Conservation (phyloP, 2,888 invertebrate species). For the Drosophila imparisetae region DNA sequence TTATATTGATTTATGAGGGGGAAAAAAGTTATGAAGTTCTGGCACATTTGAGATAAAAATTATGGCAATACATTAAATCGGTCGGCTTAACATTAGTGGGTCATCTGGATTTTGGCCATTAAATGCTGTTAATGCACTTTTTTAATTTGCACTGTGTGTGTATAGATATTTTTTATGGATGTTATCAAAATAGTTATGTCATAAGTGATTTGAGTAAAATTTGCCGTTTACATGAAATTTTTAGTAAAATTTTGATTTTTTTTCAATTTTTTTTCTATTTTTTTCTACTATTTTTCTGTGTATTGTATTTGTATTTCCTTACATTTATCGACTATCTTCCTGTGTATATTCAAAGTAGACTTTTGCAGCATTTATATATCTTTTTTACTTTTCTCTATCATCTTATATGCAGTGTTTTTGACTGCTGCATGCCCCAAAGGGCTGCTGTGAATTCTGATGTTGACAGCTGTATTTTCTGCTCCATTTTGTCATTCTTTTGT, state of each 20-base stretch:
- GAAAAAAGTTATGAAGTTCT: not conserved
- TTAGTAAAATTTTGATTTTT: not conserved
- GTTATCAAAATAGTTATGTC: not conserved
- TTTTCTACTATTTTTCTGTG: not conserved
- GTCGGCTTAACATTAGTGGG: not conserved
- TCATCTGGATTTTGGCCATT: not conserved
- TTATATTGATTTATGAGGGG: not conserved
- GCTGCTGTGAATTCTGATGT: conserved; percentile 57
- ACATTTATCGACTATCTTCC: not conserved
- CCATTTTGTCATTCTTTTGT: conserved; percentile 47
- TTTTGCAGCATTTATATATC: not conserved
- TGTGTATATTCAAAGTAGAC: not conserved
- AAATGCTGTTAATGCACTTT: not conserved
- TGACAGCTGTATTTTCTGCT: conserved; percentile 66
- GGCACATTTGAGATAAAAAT: not conserved
- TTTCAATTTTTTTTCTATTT: not conserved
- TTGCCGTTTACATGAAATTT: not conserved
- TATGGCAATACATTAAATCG: not conserved
- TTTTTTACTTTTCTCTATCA: not conserved
- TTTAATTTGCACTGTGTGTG: not conserved
- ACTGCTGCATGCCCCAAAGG: conserved; percentile 32
- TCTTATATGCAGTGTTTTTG: not conserved
- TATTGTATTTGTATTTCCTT: not conserved
- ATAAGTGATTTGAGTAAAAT: not conserved
- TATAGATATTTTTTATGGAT: not conserved